Conservation (phyloP, 2,113 vertebrate species). For the Martes martes region DNA sequence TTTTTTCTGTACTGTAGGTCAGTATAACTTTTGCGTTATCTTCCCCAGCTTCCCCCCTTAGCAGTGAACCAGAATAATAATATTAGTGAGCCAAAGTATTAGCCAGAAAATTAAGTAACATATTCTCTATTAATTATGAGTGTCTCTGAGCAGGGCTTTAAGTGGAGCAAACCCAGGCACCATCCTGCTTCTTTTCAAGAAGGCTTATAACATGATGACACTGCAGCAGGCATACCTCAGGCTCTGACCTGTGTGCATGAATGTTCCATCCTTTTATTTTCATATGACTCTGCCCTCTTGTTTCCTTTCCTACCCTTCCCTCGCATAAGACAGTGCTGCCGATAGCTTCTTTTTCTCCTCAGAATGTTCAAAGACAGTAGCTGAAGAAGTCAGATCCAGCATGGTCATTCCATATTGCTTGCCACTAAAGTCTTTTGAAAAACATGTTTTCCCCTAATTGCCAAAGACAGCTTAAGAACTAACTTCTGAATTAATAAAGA, state of each 20-base stretch:
- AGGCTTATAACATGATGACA: background rate
- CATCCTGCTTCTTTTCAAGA: background rate
- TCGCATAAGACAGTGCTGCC: background rate
- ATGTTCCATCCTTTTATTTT: background rate
- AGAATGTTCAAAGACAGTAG: background rate
- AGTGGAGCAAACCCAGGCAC: background rate
- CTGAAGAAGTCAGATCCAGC: background rate
- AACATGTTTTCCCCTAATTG: background rate
- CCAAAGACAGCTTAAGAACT: background rate
- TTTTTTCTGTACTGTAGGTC: conserved; percentile 55
- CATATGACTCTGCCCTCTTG: background rate
- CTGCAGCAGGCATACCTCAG: background rate
- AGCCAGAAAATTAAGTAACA: background rate
- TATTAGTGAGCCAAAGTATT: background rate
- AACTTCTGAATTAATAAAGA: background rate
- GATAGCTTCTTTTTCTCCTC: background rate
- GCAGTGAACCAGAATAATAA: background rate
- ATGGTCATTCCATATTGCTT: background rate
- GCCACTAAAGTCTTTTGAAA: background rate
- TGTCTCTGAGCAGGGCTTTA: background rate
- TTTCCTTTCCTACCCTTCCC: background rate
- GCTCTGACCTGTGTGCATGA: background rate
- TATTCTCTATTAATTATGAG: background rate
- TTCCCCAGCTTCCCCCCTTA: background rate
- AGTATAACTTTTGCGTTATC: conserved; percentile 19